Conservation (phyloP, 2,797 vertebrate genomes). For the Ataeniobius toweri region DNA sequence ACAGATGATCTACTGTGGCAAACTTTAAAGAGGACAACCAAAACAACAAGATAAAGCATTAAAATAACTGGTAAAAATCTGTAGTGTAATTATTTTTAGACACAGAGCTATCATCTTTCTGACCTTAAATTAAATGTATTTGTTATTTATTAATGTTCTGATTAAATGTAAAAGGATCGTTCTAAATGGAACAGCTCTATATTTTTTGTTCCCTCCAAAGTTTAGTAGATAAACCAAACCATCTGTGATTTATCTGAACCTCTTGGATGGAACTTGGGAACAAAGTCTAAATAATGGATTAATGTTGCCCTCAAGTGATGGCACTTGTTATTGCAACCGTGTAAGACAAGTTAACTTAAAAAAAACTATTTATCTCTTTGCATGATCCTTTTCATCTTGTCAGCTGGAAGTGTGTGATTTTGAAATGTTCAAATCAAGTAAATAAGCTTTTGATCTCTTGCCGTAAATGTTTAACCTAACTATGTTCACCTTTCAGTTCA, state of each 20-base stretch:
- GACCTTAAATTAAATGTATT: background rate
- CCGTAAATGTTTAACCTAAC: too few relatives aligned
- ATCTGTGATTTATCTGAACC: background rate
- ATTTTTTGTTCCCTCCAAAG: background rate
- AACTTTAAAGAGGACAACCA: background rate
- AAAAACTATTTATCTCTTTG: background rate
- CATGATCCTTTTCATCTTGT: background rate
- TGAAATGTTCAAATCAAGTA: background rate
- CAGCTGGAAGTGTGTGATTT: background rate
- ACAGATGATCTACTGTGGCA: background rate
- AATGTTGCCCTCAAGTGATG: slow-evolving; percentile 66
- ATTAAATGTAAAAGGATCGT: background rate
- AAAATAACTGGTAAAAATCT: background rate
- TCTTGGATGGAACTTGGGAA: background rate
- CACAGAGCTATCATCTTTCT: background rate
- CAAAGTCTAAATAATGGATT: slow-evolving; percentile 19
- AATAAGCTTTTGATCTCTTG: background rate
- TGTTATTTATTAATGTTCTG: background rate
- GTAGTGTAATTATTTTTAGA: background rate
- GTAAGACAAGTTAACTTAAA: too few relatives aligned
- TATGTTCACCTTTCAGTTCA: background rate
- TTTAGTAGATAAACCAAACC: background rate
- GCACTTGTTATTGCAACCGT: background rate
- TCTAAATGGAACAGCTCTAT: background rate
- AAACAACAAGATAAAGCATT: background rate